Conservation (phyloP, 1,140 invertebrate species). For the Meloidogyne chitwoodi region DNA sequence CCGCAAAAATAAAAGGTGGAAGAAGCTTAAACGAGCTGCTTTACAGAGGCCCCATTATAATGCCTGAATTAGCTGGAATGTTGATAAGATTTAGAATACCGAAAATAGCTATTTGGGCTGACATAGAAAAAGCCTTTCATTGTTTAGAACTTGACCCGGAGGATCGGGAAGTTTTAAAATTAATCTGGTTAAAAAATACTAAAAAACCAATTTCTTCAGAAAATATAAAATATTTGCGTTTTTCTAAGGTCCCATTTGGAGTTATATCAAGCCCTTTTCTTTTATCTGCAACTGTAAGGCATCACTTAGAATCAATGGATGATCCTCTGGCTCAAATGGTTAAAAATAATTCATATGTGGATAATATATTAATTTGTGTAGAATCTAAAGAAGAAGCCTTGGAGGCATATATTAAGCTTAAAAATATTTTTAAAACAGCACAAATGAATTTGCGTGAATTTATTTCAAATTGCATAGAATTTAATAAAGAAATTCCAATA, state of each 20-base stretch:
- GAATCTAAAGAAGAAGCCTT: not conserved
- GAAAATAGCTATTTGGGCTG: too few species aligned
- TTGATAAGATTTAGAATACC: too few species aligned
- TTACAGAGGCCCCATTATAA: too few species aligned
- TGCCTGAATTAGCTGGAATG: too few species aligned
- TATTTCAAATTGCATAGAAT: constrained; percentile 17
- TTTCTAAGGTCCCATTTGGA: constrained; percentile 12
- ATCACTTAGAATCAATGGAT: constrained; percentile 12
- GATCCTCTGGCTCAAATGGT: not conserved
- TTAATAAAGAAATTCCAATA: not conserved
- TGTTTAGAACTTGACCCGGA: not conserved
- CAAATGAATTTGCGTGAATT: constrained; percentile 23
- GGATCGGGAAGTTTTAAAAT: not conserved
- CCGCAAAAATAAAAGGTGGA: too few species aligned
- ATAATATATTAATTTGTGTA: not conserved
- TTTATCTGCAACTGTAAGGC: constrained; percentile 13
- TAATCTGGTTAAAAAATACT: not conserved
- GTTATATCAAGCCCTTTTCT: constrained; percentile 23
- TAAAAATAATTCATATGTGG: constrained; percentile 15
- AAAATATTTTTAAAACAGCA: constrained; percentile 21
- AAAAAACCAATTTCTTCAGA: not conserved
- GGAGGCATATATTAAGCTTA: not conserved
- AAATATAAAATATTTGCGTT: not conserved
- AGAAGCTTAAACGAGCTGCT: too few species aligned
- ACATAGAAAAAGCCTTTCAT: too few species aligned